Base-by-base conservation (phyloP, 2,797 vertebrate species). In the Gallinago nigripennis region DNA sequence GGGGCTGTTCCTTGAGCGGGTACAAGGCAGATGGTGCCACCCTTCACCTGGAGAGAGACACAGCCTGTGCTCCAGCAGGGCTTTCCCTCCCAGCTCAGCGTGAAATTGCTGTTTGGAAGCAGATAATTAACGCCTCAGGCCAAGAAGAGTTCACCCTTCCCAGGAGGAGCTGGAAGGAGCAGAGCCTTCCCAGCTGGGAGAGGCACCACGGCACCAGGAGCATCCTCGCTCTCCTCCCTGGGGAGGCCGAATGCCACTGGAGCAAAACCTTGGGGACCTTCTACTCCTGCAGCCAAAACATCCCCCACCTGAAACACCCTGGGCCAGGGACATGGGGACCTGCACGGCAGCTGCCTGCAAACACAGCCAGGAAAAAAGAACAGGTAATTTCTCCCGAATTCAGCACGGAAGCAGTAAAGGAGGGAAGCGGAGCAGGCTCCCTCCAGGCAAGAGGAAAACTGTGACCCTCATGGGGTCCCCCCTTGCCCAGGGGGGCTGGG, bases 331-430 rank as follows among this genome's bases (percentile, higher is more conserved):
- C 33, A 9, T 2, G 0, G 28, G 66, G 66, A n/a, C 50, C 50
- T 2, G 1, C 81, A 11, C 23, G 4, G 69, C 5, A 0, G 4
- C 12, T 1, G 4, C 15, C 3, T 0, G 11, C 3, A 2, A 19
- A 18, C 16, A 3, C 19, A 16, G 69, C 50, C 16, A 8, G 35
- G n/a, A 19, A 30, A 30, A 6, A 28, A 6, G 19, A 37, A 20
- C 1, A 5, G 15, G 4, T 6, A 4, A 10, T 14, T 12, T 7
- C 48, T 43, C 14, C 0, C 2, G 8, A 31, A 31, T 9, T 23
- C 33, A n/a, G 51, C 63, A 18, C 8, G 3, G 57, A 20, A 25
- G 41, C 50, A 45, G 50, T 6, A 12, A 8, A 6, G 30, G 41
- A 35, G 18, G 57, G 21, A 31, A 10, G n/a, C 1, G 1, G 25